Evolutionary conservation across 2,888 invertebrate species (phyloP), one percentile per base, ranked within the genome.

Genomic region (Thyatira batis): DNA sequence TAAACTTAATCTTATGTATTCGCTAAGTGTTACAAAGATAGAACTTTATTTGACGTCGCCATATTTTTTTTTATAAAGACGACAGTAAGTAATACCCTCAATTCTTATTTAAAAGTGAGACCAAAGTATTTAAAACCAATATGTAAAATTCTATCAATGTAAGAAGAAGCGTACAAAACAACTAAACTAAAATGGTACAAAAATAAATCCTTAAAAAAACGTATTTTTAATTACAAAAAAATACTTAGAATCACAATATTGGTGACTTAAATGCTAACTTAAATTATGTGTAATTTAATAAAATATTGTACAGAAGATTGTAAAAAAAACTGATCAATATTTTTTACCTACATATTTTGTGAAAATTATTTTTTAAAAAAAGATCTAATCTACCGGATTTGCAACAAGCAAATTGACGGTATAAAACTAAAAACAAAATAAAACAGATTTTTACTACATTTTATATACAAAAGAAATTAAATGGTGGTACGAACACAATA

Each of bases 231-330:
- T 70, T 73, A 74, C 68, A 74, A 68, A 73, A 77, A 81, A 68
- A 82, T 80, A 77, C 78, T 76, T 82, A 74, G 82, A 87, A 89
- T 89, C 90, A 90, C 89, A 90, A 81, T 84, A 68, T 65, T 64
- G 83, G 87, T 85, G 88, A 85, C 85, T 84, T 86, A 87, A 60
- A 57, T 49, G 57, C 67, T 72, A 71, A 66, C 62, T 71, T 59
- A 58, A 63, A 17, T 17, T 27, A 27, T 28, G 25, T 48, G 39
- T 39, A 39, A 11, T 39, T 33, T 33, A 39, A 39, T 39, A 39
- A 33, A 33, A 48, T 48, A 48, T 28, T 17, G 20, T 48, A 48
- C 48, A 48, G 9, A 48, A 45, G 5, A 17, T 45, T 21, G 27
- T 39, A 39, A 39, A 39, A 39, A 17, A 39, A 39, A 17, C 17